A percentile compares a stretch with the other conserved stretches of the same genome.
These are phyloP conservation scores for Rhogogaster chlorosoma DNA, from an alignment of 2,888 invertebrate species.

Conservation along the genomic window DNA sequence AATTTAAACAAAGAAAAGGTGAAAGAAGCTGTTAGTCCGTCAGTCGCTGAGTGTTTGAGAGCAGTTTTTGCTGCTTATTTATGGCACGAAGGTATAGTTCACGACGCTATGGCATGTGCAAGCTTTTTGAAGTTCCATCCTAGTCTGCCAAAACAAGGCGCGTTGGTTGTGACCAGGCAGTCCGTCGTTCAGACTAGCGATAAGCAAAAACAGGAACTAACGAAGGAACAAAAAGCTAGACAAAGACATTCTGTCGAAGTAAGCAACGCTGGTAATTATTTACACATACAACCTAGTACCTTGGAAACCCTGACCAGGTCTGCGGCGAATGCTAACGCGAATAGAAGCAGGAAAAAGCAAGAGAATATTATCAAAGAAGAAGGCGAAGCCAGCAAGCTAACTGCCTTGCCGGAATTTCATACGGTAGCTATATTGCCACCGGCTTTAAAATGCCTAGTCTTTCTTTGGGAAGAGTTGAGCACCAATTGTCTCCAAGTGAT, in stretches of 20 bases:
- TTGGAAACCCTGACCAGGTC: conserved; percentile 88
- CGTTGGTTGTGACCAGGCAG: conserved; percentile 85
- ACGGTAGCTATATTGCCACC: conserved; percentile 91
- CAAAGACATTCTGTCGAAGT: conserved; percentile 96
- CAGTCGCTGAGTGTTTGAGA: conserved; percentile 94
- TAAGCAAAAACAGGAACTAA: conserved; percentile 78
- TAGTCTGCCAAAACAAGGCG: conserved; percentile 89
- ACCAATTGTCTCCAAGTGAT: conserved; percentile 84
- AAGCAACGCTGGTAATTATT: conserved; percentile 84
- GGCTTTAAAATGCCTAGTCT: conserved; percentile 92
- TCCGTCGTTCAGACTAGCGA: conserved; percentile 74
- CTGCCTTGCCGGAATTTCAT: conserved; percentile 78
- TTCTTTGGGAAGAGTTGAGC: conserved; percentile 93
- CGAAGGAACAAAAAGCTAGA: conserved; percentile 83
- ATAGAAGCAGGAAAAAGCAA: conserved; percentile 82
- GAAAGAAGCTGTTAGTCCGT: conserved; percentile 93
- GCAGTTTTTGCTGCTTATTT: conserved; percentile 97
- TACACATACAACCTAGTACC: conserved; percentile 89
- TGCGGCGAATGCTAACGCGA: conserved; percentile 89
- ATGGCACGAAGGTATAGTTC: conserved; percentile 98
- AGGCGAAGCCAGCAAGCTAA: conserved; percentile 73
- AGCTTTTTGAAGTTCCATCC: conserved; percentile 97
- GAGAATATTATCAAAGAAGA: conserved; percentile 81
- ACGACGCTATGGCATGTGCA: conserved; percentile 98
- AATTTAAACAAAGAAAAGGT: conserved; percentile 80